These are phyloP conservation scores for Heterotilapia buettikoferi DNA, from an alignment of 2,113 vertebrate species.

Conservation along the genomic window DNA sequence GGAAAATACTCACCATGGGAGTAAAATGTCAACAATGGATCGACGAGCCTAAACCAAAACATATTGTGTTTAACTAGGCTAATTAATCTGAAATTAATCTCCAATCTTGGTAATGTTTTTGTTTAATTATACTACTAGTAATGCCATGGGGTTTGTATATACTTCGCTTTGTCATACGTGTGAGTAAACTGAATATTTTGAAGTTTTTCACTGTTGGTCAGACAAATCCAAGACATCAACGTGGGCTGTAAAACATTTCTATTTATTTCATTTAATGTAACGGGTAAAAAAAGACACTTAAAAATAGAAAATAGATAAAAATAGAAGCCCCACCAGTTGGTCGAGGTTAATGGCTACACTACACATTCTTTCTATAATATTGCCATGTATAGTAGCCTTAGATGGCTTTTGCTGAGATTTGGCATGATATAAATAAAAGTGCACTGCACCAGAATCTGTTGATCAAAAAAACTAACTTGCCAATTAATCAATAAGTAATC, in stretches of 20 bases:
- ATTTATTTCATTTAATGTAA: background rate
- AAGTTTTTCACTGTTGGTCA: background rate
- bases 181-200: background rate
- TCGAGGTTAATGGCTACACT: background rate
- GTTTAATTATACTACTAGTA: background rate
- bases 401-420: background rate
- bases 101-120: background rate
- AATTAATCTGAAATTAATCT: background rate
- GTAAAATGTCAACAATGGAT: background rate
- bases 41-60: background rate
- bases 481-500: background rate
- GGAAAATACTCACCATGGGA: background rate
- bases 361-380: background rate
- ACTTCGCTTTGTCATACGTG: background rate
- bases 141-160: background rate
- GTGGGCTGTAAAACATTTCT: background rate
- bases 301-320: background rate
- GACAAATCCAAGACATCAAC: background rate
- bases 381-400: too few species aligned
- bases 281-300: background rate
- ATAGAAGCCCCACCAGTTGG: background rate
- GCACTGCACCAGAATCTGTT: background rate
- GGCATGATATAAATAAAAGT: background rate
- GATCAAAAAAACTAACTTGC: background rate
- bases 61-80: background rate